Evolutionary conservation across 1,140 invertebrate species (phyloP).

Genomic region (Brevipalpus yothersi): DNA sequence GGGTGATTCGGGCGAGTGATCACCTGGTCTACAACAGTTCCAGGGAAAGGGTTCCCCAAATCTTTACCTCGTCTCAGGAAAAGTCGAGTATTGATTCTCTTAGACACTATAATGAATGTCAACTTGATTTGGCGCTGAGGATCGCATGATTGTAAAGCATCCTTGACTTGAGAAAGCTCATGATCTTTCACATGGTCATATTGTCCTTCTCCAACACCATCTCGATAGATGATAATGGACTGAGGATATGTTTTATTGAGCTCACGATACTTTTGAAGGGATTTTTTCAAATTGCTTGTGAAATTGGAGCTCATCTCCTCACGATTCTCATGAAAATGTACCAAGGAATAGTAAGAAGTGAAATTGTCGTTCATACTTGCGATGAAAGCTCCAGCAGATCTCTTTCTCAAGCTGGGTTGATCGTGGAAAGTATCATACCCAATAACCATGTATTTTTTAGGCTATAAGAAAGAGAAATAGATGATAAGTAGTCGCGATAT

Average conservation of each 20-base stretch:
- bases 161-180: slow-evolving; percentile 16
- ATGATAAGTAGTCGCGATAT: neutral
- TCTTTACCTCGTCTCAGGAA: slow-evolving; percentile 12
- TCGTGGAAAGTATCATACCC: slow-evolving; percentile 29
- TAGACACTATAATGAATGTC: slow-evolving; percentile 23
- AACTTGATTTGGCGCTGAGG: neutral
- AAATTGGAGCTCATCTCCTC: slow-evolving; percentile 23
- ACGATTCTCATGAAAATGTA: slow-evolving; percentile 19
- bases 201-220: slow-evolving; percentile 27
- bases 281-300: slow-evolving; percentile 17
- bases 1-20: slow-evolving; percentile 53
- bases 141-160: neutral
- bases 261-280: slow-evolving; percentile 21
- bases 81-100: slow-evolving; percentile 29
- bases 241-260: slow-evolving; percentile 17
- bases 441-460: slow-evolving; percentile 22
- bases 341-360: slow-evolving; percentile 41
- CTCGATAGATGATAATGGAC: slow-evolving; percentile 23
- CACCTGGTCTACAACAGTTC: slow-evolving; percentile 59
- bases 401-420: slow-evolving; percentile 11
- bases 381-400: slow-evolving; percentile 23
- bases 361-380: slow-evolving; percentile 25
- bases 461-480: slow-evolving; percentile 7
- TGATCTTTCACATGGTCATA: slow-evolving; percentile 19
- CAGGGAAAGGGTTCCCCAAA: slow-evolving; percentile 44